These are phyloP conservation scores for Hyla sarda DNA, from an alignment of 2,113 vertebrate species.

Conservation along the genomic window DNA sequence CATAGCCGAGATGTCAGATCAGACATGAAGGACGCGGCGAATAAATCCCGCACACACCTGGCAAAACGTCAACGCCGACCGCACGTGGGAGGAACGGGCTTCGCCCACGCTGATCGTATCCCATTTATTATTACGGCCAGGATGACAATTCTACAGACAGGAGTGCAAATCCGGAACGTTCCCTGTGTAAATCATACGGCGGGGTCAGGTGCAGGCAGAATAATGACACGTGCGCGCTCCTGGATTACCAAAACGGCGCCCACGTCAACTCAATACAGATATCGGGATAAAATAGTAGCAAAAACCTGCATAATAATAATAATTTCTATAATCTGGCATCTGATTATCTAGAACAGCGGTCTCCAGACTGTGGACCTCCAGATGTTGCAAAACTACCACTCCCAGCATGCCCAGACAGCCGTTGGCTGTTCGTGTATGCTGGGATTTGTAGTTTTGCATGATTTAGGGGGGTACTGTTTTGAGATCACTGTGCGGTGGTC, in stretches of 20 bases:
- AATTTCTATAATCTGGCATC: no score
- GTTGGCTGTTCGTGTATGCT: no score
- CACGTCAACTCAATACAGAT: no score
- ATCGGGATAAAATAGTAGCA: background rate
- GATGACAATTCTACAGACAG: background rate
- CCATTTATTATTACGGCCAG: background rate
- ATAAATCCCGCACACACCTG: constrained; percentile 2
- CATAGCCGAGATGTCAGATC: constrained; percentile 11
- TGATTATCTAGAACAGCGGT: no score
- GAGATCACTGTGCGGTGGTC: no score
- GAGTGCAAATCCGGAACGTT: background rate
- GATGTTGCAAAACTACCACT: no score
- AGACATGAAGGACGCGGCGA: background rate
- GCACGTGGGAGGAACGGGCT: background rate
- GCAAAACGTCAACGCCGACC: background rate
- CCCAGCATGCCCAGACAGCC: no score
- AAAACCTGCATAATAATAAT: no score
- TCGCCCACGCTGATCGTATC: background rate
- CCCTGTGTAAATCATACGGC: background rate
- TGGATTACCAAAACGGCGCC: background rate
- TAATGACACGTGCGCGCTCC: background rate
- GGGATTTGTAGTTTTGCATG: no score
- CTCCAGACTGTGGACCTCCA: no score
- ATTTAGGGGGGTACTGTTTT: no score
- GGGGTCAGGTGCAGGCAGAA: background rate